A percentile compares a stretch with the other conserved stretches of the same genome.
phyloP scores from a whole-genome alignment of 2,888 invertebrate species.

The Athripsodes cinereus region DNA sequence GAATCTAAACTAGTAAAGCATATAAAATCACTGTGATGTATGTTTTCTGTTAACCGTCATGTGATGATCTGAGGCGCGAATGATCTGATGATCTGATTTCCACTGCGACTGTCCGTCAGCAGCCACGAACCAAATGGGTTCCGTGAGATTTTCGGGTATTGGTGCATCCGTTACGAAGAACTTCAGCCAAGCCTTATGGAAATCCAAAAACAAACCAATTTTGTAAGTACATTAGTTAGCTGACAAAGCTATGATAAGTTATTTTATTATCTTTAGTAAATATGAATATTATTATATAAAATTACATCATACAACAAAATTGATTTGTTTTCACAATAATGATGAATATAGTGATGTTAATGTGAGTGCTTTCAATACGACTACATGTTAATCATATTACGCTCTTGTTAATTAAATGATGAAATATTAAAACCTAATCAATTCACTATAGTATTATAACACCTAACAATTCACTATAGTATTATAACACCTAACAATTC shows the following conservation, averaged over 20 bases:
- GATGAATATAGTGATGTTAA: not conserved
- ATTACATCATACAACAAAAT: constrained; percentile 20
- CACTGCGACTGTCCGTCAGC: constrained; percentile 32
- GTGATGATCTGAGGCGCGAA: constrained; percentile 23
- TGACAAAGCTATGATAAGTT: not conserved
- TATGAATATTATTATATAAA: not conserved
- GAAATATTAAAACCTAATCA: too few species aligned
- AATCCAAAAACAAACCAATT: constrained; percentile 27
- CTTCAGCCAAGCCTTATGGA: constrained; percentile 50
- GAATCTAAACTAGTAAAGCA: too few species aligned
- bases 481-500: too few species aligned
- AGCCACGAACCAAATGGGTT: constrained; percentile 46
- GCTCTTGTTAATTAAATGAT: too few species aligned
- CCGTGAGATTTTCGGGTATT: constrained; percentile 47
- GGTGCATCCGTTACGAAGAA: constrained; percentile 51
- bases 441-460: too few species aligned
- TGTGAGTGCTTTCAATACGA: not conserved
- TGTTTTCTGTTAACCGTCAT: constrained; percentile 14
- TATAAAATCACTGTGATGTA: not conserved
- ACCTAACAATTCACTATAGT: too few species aligned
- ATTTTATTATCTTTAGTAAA: not conserved
- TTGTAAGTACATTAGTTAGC: constrained; percentile 14
- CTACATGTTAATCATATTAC: too few species aligned
- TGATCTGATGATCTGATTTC: constrained; percentile 26
- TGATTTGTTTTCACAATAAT: constrained; percentile 25